Base-by-base conservation (phyloP, 2,113 vertebrate species). In the Lontra canadensis region DNA sequence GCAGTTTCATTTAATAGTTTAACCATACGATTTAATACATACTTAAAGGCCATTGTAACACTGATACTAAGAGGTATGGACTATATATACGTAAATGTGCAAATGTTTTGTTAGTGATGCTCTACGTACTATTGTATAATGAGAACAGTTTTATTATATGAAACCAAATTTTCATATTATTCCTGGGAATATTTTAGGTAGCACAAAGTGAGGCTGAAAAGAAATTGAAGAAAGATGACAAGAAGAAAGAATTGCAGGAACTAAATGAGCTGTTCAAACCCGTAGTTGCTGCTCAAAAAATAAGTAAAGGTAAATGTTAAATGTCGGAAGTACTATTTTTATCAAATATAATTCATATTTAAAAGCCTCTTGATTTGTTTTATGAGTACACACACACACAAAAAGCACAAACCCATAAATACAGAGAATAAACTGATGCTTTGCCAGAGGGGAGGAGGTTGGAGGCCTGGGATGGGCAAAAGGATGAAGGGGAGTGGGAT, bases 191-290 rank as follows among this genome's bases (percentile, higher is more conserved):
- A 4, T 98, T 97, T n/a, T 86, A 99, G 99, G 96, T 98, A 84
- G 98, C 99, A 98, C 99, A 98, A 7, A 98, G 99, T 90, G 99
- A 99, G 93, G 99, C 98, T 0, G 99, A 99, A 85, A 99, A 99
- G 98, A 98, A 94, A 83, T 99, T 99, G 96, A 99, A 99, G 98
- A 98, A 98, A 15, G 99, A 99, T 96, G 99, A 99, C 94, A 99
- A 99, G 98, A 99, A 99, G 98, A 99, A 99, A 97, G 99, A 99
- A 93, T 93, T 99, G 13, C 99, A 99, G 5, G 99, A 99, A 96
- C 97, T 99, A 96, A 99, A 99, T 84, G 99, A 99, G 87, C 99
- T 99, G 29, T 99, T 99, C 98, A 99, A 99, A 98, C 99, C 99
- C 2, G 99, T 99, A 20, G 99, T 99, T 57, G 99, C 98, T 97